Evolutionary conservation across 2,888 invertebrate genomes (phyloP), one percentile per base, ranked within the genome.

Genomic region (Drosophila mayaguana): DNA sequence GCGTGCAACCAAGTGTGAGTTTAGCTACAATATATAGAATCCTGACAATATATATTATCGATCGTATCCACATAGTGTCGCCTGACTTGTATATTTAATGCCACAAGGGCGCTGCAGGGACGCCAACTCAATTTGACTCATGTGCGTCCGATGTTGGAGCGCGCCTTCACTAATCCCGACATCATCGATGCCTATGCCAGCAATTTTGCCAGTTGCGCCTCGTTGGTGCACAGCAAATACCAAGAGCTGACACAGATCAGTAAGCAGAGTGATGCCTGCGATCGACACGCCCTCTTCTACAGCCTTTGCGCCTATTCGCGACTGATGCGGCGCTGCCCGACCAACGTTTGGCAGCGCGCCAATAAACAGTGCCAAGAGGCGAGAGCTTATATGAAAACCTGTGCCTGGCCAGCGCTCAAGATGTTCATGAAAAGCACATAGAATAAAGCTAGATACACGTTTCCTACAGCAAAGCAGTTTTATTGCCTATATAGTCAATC

Each of bases 61-160:
- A 4, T 9, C 2, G 7, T 0, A 25, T 22, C 7, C 16, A 5
- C 16, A 0, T 46, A 88, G 87, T 87, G 87, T 50, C 86, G 83
- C 7, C 53, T 88, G n/a, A 81, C 63, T 0, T 87, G 87, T 72
- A 78, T 88, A n/a, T 88, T 87, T 25, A 84, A 86, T 67, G 74
- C 62, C 9, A 77, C 75, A 6, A 61, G 53, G 9, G 71, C 74
- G 5, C 46, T 87, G 57, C 68, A 74, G 1, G 80, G 73, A 14
- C 69, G 42, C 6, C 61, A 51, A 1, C 63, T 87, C 3, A 72
- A 73, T n/a, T 32, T 68, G 0, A 46, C n/a, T 3, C 61, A 66
- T 1, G 57, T 87, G 12, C 68, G 84, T 22, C 74, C 84, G 20
- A 88, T 88, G 86, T 34, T 87, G 55, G 62, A 81, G 34, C 77